Conservation (phyloP, 2,888 invertebrate species). For the Chloroclystis v-ata region DNA sequence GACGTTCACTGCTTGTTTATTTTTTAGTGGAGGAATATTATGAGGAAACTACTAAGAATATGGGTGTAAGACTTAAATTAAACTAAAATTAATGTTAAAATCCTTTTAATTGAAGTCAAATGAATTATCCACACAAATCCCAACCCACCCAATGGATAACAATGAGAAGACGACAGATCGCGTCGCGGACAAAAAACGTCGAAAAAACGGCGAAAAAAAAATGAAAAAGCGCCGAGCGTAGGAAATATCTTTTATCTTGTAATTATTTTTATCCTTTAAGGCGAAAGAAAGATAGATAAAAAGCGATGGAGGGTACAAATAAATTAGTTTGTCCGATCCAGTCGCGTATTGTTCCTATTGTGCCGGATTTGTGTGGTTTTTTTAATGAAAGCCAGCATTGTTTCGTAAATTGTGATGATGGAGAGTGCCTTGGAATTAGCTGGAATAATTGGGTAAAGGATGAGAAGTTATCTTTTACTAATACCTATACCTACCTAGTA, state of each 20-base stretch:
- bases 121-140: constrained; percentile 32
- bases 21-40: too few species aligned
- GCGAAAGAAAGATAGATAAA: constrained; percentile 61
- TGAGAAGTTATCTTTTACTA: too few species aligned
- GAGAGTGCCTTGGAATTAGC: constrained; percentile 13
- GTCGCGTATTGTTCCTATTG: constrained; percentile 43
- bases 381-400: constrained; percentile 35
- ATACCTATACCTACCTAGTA: too few species aligned
- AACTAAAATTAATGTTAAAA: too few species aligned
- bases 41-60: too few species aligned
- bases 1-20: too few species aligned
- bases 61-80: too few species aligned
- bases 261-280: constrained; percentile 78
- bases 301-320: constrained; percentile 41
- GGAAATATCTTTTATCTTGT: constrained; percentile 74
- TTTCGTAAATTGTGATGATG: constrained; percentile 24
- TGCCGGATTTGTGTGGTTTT: constrained; percentile 33
- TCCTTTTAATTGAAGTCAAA: too few species aligned
- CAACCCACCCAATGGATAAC: constrained; percentile 55
- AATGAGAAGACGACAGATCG: constrained; percentile 63
- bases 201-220: constrained; percentile 43
- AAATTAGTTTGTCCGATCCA: constrained; percentile 72
- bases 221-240: constrained; percentile 37
- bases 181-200: constrained; percentile 50
- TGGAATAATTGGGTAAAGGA: constrained; percentile 7